A percentile compares a stretch with the other conserved stretches of the same genome.
Evolutionary conservation across 1,140 invertebrate genomes (phyloP).

Genomic region (Centruroides vittatus): DNA sequence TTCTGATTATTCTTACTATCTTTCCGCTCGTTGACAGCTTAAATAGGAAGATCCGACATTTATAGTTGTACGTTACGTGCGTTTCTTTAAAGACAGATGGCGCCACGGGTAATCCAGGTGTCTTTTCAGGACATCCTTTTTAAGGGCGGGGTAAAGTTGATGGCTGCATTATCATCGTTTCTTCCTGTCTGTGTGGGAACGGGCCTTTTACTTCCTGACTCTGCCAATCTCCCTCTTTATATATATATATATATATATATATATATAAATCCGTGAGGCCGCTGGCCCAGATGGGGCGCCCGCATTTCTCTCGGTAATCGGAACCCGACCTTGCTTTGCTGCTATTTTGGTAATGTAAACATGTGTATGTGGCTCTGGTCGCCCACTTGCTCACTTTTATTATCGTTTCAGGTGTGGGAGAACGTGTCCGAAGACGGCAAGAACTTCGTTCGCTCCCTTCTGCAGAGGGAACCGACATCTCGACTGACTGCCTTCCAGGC

Average conservation of each 20-base stretch:
- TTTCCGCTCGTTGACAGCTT: too few relatives aligned
- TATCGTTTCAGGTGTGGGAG: not conserved
- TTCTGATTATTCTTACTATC: too few relatives aligned
- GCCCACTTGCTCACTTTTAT: not conserved
- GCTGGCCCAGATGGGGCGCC: too few relatives aligned
- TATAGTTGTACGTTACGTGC: too few relatives aligned
- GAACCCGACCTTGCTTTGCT: not conserved
- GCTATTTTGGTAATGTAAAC: not conserved
- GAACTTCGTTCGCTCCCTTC: not conserved
- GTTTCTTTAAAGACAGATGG: too few relatives aligned
- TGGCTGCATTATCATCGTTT: not conserved
- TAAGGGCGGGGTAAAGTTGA: too few relatives aligned
- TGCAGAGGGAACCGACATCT: not conserved
- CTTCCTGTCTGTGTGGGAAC: too few relatives aligned
- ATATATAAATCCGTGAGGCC: too few relatives aligned
- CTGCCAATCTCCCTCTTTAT: too few relatives aligned
- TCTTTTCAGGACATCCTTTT: too few relatives aligned
- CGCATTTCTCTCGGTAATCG: not conserved
- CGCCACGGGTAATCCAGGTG: too few relatives aligned
- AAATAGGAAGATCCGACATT: too few relatives aligned
- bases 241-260: not conserved
- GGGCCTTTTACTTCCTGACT: not conserved
- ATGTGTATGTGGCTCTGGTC: not conserved
- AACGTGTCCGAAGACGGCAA: conserved; percentile 5
- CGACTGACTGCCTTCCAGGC: conserved; percentile 1